Base-by-base conservation (phyloP, 2,113 vertebrate genomes). In the Scatophagus argus region DNA sequence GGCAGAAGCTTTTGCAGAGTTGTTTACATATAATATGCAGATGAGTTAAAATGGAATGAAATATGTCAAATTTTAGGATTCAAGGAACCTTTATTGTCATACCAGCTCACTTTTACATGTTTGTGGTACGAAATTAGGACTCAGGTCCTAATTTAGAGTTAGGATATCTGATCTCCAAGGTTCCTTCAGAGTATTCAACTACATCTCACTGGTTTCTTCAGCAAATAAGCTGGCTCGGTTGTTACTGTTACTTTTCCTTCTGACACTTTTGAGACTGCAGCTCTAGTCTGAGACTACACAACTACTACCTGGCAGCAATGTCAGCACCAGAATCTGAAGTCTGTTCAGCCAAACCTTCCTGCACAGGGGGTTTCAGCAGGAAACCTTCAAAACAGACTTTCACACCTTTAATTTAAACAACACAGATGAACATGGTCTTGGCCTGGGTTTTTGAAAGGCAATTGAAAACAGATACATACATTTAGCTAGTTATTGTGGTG, bases 221-320 rank as follows among this genome's bases (percentile, higher is more conserved):
- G n/a, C n/a, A n/a, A n/a, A n/a, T n/a, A n/a, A n/a, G n/a, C n/a
- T n/a, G n/a, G n/a, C n/a, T n/a, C n/a, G n/a, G n/a, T n/a, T n/a
- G n/a, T n/a, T n/a, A n/a, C n/a, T n/a, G n/a, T n/a, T n/a, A n/a
- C n/a, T n/a, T n/a, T n/a, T n/a, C n/a, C n/a, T n/a, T n/a, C n/a
- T n/a, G n/a, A n/a, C n/a, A 31, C 87, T 77, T 86, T 47, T 79
- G 19, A 66, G 52, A 44, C 79, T 67, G 76, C 76, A 88, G 81
- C 74, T 79, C 63, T 16, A 16, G 23, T 77, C 55, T 84, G 64
- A 83, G 66, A 77, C 80, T 32, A 76, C 59, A 87, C 81, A 73
- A 79, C 70, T 32, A 73, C 89, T 92, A 77, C 90, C 59, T 64
- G 81, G 90, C 86, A 89, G 38, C 70, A 49, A 67, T n/a, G 49